Percentiles rank a stretch among this genome's conserved stretches.
Evolutionary conservation across 2,113 vertebrate genomes (phyloP).

Genomic region (Thryonomys swinderianus): DNA sequence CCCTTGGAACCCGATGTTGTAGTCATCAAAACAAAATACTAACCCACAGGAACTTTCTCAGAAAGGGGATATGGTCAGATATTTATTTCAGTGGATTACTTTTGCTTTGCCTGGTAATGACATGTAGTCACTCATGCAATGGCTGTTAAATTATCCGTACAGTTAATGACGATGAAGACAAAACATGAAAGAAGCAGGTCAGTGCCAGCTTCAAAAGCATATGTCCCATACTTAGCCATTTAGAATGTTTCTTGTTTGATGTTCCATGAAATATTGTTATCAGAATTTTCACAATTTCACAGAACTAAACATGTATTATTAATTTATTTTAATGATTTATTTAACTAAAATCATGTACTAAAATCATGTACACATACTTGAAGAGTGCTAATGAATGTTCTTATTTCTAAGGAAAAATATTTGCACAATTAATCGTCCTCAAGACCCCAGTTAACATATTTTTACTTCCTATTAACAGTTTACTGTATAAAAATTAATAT

Average conservation of each 20-base stretch:
- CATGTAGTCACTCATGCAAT: not conserved
- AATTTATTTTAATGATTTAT: not conserved
- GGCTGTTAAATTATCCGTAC: not conserved
- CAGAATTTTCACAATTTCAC: not conserved
- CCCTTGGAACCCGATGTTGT: not conserved
- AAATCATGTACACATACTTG: too few relatives aligned
- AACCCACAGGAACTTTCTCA: not conserved
- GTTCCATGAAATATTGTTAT: not conserved
- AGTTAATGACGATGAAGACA: not conserved
- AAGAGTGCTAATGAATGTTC: not conserved
- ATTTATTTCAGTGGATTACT: not conserved
- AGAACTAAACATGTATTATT: not conserved
- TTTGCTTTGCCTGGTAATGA: not conserved
- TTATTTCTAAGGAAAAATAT: not conserved
- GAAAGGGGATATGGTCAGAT: not conserved
- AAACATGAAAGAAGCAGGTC: not conserved
- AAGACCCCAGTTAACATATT: not conserved
- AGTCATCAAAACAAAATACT: not conserved
- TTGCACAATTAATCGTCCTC: not conserved
- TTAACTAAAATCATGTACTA: not conserved
- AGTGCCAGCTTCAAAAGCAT: not conserved
- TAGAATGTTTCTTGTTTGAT: not conserved
- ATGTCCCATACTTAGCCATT: not conserved
- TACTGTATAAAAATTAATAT: not conserved
- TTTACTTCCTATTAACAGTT: not conserved